Conservation (phyloP, 2,797 vertebrate species). For the Mico argentatus region DNA sequence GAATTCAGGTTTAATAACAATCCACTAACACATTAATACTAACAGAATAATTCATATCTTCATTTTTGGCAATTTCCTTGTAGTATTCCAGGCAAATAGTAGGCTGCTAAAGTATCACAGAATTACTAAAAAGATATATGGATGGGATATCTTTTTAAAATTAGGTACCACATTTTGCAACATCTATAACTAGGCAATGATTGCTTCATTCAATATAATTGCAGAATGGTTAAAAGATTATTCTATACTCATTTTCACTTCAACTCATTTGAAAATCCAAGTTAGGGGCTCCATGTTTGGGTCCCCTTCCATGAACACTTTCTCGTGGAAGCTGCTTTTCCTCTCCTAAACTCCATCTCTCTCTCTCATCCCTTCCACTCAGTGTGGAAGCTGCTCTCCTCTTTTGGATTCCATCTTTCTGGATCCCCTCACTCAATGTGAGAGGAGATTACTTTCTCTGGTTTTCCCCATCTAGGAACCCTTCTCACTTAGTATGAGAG, state of each 20-base stretch:
- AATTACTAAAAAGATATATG: neutral
- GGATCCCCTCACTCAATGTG: too few species aligned
- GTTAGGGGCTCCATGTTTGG: neutral
- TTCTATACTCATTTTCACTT: neutral
- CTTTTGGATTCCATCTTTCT: too few species aligned
- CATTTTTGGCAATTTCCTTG: neutral
- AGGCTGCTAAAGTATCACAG: neutral
- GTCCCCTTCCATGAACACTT: too few species aligned
- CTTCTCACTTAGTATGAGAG: too few species aligned
- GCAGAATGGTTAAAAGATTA: neutral
- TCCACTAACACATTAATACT: neutral
- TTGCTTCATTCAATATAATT: neutral
- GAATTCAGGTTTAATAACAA: neutral
- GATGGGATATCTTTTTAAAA: neutral
- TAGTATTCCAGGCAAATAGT: neutral
- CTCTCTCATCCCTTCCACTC: too few species aligned
- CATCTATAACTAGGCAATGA: neutral
- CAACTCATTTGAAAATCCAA: conserved; percentile 22
- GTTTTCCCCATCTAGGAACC: too few species aligned
- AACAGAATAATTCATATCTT: neutral
- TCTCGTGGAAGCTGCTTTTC: too few species aligned
- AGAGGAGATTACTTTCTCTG: too few species aligned
- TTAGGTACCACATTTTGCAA: neutral
- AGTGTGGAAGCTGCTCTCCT: too few species aligned
- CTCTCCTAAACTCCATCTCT: too few species aligned